Evolutionary conservation across 2,797 vertebrate genomes (phyloP), one percentile per base, ranked within the genome.

Genomic region (Bradypus variegatus): DNA sequence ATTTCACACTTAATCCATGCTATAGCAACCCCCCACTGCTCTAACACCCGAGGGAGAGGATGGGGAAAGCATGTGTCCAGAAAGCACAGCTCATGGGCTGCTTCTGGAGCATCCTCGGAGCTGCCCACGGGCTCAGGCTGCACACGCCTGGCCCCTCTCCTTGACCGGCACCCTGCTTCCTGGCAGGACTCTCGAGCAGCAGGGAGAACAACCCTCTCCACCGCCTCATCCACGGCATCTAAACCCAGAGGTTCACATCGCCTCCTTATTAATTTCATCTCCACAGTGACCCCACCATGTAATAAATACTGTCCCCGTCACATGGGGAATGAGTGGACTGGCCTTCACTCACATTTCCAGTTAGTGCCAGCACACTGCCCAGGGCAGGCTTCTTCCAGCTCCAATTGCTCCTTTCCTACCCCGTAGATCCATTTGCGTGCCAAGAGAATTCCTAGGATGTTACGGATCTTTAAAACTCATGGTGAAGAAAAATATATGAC

Each of bases 401-500:
- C 48, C 19, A 18, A 62, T 15, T 21, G 27, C 53, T 31, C 31
- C 41, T 88, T 60, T 83, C 64, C 27, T 38, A 16, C 58, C 45
- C 10, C 10, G 33, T 29, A 67, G 48, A 81, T 64, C 86, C 38
- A 60, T 23, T 41, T 41, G 92, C 62, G 69, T 58, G 73, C 50
- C n/a, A 64, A 80, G 50, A 69, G 53, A 90, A 89, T 50, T 25
- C 58, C 58, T 86, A 50, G 60, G 29, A 19, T 65, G 65, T 27
- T 45, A 75, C 31, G 36, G 15, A 67, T 77, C 18, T 73, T 92
- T 76, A 23, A 48, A 91, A 84, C 50, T 64, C 33, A 50, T 81
- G 19, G 69, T 79, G 89, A 79, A 92, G 75, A 19, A 45, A 93
- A 90, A 65, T 11, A 80, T 1, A 12, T 33, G 69, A 75, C 18